Conservation (phyloP, 2,113 vertebrate species). For the Pangasianodon gigas region DNA sequence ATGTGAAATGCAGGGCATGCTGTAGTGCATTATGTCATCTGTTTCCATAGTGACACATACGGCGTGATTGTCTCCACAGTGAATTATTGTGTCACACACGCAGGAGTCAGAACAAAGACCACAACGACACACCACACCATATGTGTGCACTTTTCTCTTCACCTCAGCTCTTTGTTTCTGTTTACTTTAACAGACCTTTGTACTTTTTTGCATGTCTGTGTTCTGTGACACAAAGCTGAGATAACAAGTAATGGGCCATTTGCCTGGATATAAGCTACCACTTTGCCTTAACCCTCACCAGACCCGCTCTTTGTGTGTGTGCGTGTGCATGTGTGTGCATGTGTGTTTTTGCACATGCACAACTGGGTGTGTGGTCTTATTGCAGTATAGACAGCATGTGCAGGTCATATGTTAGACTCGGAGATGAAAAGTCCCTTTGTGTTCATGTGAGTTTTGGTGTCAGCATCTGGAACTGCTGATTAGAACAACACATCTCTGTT, state of each 20-base stretch:
- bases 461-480: constrained; percentile 59
- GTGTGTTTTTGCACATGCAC: constrained; percentile 1
- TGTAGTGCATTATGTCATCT: constrained; percentile 24
- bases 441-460: constrained; percentile 52
- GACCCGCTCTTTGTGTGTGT: neutral
- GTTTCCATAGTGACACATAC: constrained; percentile 29
- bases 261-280: neutral
- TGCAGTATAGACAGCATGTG: constrained; percentile 64
- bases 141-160: neutral
- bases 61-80: constrained; percentile 43
- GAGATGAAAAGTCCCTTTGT: constrained; percentile 68
- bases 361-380: constrained; percentile 58
- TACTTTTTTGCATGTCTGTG: neutral
- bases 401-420: constrained; percentile 60
- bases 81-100: neutral
- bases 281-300: neutral
- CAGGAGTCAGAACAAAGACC: constrained; percentile 32
- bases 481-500: constrained; percentile 51
- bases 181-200: constrained; percentile 13
- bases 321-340: neutral
- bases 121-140: neutral
- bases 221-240: neutral
- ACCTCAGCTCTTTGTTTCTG: neutral
- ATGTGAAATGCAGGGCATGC: neutral
- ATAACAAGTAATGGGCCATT: constrained; percentile 22